Conservation (phyloP, 2,888 invertebrate species). For the Aromia moschata region DNA sequence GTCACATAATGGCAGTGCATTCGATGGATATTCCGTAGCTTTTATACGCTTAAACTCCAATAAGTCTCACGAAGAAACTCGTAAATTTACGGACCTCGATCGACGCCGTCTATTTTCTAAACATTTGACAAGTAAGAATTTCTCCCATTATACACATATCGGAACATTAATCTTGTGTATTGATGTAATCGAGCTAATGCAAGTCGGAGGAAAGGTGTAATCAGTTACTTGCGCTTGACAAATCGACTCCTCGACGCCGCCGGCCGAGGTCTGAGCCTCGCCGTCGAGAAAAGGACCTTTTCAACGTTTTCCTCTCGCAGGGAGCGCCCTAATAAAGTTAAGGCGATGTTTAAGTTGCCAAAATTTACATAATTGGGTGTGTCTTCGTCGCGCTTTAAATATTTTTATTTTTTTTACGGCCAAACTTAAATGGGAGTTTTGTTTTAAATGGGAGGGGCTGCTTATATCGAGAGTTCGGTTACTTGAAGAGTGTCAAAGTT, state of each 20-base stretch:
- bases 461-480: too few relatives aligned
- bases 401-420: slow-evolving; percentile 23
- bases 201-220: slow-evolving; percentile 52
- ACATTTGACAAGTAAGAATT: slow-evolving; percentile 46
- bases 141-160: slow-evolving; percentile 52
- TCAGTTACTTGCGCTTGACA: slow-evolving; percentile 56
- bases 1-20: too few relatives aligned
- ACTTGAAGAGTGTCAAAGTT: too few relatives aligned
- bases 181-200: slow-evolving; percentile 60
- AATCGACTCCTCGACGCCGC: slow-evolving; percentile 51
- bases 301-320: slow-evolving; percentile 3
- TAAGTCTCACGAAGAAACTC: background rate
- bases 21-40: background rate
- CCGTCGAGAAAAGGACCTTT: slow-evolving; percentile 28
- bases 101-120: slow-evolving; percentile 21
- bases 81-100: slow-evolving; percentile 6
- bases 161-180: slow-evolving; percentile 57
- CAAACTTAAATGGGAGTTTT: slow-evolving; percentile 15
- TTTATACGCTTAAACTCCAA: background rate
- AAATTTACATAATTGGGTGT: slow-evolving; percentile 25
- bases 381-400: slow-evolving; percentile 14
- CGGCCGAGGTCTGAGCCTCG: slow-evolving; percentile 25
- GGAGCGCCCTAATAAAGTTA: slow-evolving; percentile 19
- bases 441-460: slow-evolving; percentile 9
- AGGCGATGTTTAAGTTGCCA: slow-evolving; percentile 20